A percentile compares a stretch with the other conserved stretches of the same genome.
Evolutionary conservation across 1,140 invertebrate genomes (phyloP).

Genomic region (Macrotrachela quadricornifera): DNA sequence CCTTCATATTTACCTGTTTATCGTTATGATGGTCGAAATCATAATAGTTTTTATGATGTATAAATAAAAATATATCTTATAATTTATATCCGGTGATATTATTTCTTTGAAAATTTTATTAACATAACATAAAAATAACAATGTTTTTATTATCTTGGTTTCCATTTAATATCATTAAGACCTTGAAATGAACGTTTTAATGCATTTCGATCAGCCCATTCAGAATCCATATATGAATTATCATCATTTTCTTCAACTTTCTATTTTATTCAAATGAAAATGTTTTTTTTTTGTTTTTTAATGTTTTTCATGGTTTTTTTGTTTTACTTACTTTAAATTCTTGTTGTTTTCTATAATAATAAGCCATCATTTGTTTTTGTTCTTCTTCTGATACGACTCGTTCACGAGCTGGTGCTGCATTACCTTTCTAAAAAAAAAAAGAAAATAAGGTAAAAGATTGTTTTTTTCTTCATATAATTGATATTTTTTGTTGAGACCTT

Average conservation of each 20-base stretch:
- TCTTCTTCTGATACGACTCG: constrained; percentile 61
- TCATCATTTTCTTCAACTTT: constrained; percentile 30
- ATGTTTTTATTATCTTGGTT: too few species aligned
- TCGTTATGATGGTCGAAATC: too few species aligned
- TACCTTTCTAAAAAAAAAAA: constrained; percentile 39
- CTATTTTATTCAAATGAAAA: constrained; percentile 11
- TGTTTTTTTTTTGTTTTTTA: too few species aligned
- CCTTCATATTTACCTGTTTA: too few species aligned
- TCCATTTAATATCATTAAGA: constrained; percentile 4
- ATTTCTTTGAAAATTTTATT: too few species aligned
- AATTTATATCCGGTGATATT: too few species aligned
- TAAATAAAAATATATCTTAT: too few species aligned
- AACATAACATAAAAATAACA: too few species aligned
- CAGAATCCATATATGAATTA: constrained; percentile 29
- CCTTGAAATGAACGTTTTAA: constrained; percentile 18
- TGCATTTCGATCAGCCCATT: constrained; percentile 30
- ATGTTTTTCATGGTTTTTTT: neutral
- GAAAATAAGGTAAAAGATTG: neutral
- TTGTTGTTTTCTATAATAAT: constrained; percentile 59
- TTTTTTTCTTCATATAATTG: neutral
- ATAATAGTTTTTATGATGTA: too few species aligned
- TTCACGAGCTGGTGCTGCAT: constrained; percentile 66
- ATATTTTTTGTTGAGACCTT: constrained; percentile 15
- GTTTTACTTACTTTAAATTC: constrained; percentile 40
- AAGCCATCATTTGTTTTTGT: constrained; percentile 62